phyloP scores from a whole-genome alignment of 2,113 vertebrate species.

The Cyphomyrus plagiostoma region DNA sequence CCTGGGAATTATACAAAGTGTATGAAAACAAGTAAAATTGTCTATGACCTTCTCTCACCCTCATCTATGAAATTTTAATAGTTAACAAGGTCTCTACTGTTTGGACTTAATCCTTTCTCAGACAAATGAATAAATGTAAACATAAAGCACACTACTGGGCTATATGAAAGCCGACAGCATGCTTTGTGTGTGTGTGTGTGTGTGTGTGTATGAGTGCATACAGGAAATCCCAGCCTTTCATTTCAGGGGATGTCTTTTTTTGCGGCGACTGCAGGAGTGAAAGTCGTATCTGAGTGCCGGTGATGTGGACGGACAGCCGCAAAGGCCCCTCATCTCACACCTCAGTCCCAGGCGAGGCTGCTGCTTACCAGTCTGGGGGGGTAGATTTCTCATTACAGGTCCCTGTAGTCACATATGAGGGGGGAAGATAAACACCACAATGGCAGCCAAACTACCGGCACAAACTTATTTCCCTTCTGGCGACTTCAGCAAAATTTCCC shows the following conservation, averaged over 20 bases:
- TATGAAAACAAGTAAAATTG: neutral
- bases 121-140: neutral
- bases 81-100: neutral
- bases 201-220: neutral
- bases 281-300: neutral
- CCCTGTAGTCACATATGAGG: slow-evolving; percentile 10
- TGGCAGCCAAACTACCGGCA: neutral
- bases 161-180: neutral
- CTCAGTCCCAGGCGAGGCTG: neutral
- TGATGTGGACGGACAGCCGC: neutral
- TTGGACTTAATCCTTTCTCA: neutral
- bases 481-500: slow-evolving; percentile 26
- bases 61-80: neutral
- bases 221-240: neutral
- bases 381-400: slow-evolving; percentile 14
- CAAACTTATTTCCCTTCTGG: slow-evolving; percentile 28
- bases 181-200: neutral
- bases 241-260: neutral
- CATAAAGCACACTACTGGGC: neutral
- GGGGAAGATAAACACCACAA: slow-evolving; percentile 12
- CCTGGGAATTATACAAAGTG: neutral
- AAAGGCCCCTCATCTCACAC: neutral
- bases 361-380: neutral
- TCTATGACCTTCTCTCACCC: neutral
- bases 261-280: neutral